Percentiles rank a stretch among this genome's conserved stretches.
These are phyloP conservation scores for Hetaerina titia DNA, from an alignment of 2,888 invertebrate species.

Conservation along the genomic window DNA sequence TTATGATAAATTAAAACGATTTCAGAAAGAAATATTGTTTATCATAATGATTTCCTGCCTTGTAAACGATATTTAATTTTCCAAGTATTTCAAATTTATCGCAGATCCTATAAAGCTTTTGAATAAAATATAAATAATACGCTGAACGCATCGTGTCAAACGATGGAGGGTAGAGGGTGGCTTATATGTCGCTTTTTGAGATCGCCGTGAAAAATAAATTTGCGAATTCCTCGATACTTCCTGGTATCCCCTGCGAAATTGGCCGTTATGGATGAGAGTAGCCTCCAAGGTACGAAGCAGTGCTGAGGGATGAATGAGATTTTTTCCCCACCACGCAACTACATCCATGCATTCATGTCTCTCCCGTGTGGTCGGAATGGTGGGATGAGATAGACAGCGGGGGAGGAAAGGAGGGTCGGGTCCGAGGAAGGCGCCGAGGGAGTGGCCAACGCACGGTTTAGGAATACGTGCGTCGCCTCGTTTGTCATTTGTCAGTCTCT, in stretches of 20 bases:
- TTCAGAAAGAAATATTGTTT: no score
- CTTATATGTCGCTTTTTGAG: no score
- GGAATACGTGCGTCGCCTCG: slow-evolving; percentile 59
- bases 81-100: no score
- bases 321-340: background rate
- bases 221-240: no score
- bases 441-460: slow-evolving; percentile 25
- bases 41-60: no score
- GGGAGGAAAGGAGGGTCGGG: background rate
- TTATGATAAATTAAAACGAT: no score
- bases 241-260: background rate
- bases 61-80: no score
- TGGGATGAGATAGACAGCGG: background rate
- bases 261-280: background rate
- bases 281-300: background rate
- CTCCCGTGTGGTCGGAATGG: background rate
- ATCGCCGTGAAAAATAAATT: no score
- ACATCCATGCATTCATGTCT: background rate
- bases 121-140: no score
- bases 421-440: background rate
- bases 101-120: no score
- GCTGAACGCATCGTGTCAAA: no score
- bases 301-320: background rate
- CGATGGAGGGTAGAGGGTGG: no score
- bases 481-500: slow-evolving; percentile 66